Base-by-base conservation (phyloP, 2,113 vertebrate genomes). In the Pseudorhombus dupliciocellatus region DNA sequence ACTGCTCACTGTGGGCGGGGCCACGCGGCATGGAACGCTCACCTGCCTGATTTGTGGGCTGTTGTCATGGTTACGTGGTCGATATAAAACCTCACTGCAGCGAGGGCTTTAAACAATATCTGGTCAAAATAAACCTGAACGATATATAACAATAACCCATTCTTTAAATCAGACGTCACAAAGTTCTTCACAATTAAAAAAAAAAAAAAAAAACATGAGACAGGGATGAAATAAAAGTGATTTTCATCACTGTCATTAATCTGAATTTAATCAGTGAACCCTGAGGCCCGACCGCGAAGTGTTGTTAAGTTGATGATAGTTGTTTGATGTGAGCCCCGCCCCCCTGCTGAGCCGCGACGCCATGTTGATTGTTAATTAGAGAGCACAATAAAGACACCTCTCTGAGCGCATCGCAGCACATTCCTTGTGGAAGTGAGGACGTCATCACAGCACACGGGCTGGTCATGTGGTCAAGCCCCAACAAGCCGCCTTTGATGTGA, bases 401-500 rank as follows among this genome's bases (percentile, higher is more conserved):
- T 8, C 28, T 64, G 77, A 44, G 63, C 20, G 7, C 2, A 16
- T 48, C 44, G 82, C 63, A 48, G 15, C 14, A 79, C 61, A 80
- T 62, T 84, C 68, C 70, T 80, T 58, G 50, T 50, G 75, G 50
- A 80, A 61, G n/a, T n/a, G n/a, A n/a, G n/a, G 30, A 46, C 4
- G 7, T 5, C 24, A 56, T 44, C n/a, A 59, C 50, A 80, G 79
- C 24, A 60, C 21, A 7, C 62, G 44, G 48, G 2, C 9, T 78
- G 50, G 70, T 82, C 44, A 59, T 57, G 59, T 34, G 21, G 66
- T 70, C 48, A 65, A 50, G 44, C 56, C 57, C 15, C 34, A 15
- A 16, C 46, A 30, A 15, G 60, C 44, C 48, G 46, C 48, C 72
- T 84, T 77, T 88, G 69, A 88, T 76, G 79, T 70, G 62, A 28